Percentiles rank a stretch among this genome's conserved stretches.
Evolutionary conservation across 2,113 vertebrate genomes (phyloP).

Genomic region (Callocephalon fimbriatum): DNA sequence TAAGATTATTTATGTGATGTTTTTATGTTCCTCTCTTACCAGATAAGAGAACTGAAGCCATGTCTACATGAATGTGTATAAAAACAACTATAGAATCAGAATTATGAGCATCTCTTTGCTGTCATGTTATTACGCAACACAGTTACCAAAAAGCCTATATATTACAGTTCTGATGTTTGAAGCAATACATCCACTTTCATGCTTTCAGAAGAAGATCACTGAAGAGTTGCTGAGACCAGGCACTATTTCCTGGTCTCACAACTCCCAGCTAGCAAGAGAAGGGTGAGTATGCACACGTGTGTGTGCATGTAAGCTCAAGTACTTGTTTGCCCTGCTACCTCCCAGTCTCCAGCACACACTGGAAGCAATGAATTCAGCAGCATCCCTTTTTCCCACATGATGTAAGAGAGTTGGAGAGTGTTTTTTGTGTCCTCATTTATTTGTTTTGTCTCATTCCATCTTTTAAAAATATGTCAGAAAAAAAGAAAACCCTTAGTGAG

Average conservation of each 20-base stretch:
- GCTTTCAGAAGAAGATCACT: neutral
- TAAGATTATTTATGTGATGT: neutral
- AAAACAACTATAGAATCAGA: neutral
- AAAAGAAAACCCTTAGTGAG: neutral
- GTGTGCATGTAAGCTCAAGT: fast-evolving
- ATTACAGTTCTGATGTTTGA: neutral
- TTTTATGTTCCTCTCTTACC: neutral
- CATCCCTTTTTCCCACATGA: neutral
- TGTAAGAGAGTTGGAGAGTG: neutral
- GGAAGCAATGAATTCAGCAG: neutral
- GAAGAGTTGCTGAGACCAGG: neutral
- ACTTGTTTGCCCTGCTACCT: neutral
- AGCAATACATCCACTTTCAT: neutral
- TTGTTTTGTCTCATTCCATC: neutral
- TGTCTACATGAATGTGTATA: neutral
- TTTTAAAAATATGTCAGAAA: neutral
- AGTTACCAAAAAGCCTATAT: neutral
- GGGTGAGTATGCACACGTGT: fast-evolving
- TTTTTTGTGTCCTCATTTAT: neutral
- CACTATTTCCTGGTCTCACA: neutral
- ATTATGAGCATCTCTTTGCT: neutral
- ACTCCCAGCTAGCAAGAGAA: neutral
- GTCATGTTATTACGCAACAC: neutral
- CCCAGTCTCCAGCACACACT: neutral
- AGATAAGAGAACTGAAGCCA: neutral